Evolutionary conservation across 2,888 invertebrate species (phyloP), one percentile per base, ranked within the genome.

Genomic region (Ferrisia virgata): DNA sequence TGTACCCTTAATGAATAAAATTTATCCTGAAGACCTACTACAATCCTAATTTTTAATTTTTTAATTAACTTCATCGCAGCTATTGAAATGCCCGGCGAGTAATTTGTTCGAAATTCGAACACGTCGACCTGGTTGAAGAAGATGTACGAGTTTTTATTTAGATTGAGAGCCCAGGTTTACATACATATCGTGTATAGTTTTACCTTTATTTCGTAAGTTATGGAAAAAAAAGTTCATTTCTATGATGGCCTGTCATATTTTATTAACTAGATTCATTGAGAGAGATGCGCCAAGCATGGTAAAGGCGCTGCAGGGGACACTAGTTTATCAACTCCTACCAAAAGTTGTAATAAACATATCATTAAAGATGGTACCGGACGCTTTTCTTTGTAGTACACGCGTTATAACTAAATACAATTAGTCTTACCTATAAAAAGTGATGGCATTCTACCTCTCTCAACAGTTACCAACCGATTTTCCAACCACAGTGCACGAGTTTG

Each of bases 281-380:
- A 28, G 53, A 58, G 58, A 18, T 36, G 58, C 53, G 9, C 13
- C 28, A 18, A 13, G 47, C 79, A 15, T 6, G 22, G n/a, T 43
- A 81, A 5, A 58, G 31, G 33, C 33, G 83, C 83, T 83, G 83
- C 83, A 72, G 83, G 83, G 83, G 83, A 83, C 83, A 83, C 83
- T 64, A 83, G 83, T 83, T 83, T 28, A 83, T 76, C 83, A 76
- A 83, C 83, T 83, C 83, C 83, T 83, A 83, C 83, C 72, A 76
- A 72, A 83, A 83, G 31, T 39, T 72, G 69, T 72, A 76, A 83
- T 72, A 83, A 83, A 72, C 83, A 40, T 83, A 83, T 83, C 83
- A 83, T 83, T 83, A 83, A 83, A 83, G 83, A 83, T 83, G 53
- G 83, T 72, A 83, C 72, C 39, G 72, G 72, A 72, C 31, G 40